phyloP scores from a whole-genome alignment of 2,797 vertebrate genomes.

The Delichon dasypus region DNA sequence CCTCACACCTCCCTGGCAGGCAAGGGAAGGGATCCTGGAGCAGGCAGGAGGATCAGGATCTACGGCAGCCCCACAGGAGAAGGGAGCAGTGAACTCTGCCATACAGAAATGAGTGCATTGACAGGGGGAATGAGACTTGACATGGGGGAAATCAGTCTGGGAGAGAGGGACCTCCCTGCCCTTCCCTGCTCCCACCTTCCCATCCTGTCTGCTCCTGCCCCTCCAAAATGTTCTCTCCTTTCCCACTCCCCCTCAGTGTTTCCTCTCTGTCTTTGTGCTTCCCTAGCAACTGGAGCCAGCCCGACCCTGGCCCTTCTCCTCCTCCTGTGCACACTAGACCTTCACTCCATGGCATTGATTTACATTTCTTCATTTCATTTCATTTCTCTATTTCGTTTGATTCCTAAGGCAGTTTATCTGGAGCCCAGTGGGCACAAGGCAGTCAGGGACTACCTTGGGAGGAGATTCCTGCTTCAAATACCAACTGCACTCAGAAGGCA shows the following conservation, averaged over 20 bases:
- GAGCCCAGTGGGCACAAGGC: neutral
- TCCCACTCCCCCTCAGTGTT: neutral
- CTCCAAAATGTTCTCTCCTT: neutral
- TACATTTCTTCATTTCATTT: neutral
- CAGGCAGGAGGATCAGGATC: neutral
- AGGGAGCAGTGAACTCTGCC: neutral
- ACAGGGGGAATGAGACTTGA: no score
- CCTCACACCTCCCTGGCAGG: neutral
- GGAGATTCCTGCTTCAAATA: neutral
- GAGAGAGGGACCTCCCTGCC: neutral
- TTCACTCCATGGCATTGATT: neutral
- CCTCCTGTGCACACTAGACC: neutral
- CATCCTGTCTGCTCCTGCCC: neutral
- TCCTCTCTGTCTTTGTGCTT: neutral
- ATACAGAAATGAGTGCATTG: accelerated
- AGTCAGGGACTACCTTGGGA: neutral
- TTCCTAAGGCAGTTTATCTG: neutral
- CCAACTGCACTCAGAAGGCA: neutral
- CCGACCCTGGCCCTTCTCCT: neutral
- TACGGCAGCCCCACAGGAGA: neutral
- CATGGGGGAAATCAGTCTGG: neutral
- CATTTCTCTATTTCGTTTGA: neutral
- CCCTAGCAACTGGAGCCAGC: neutral
- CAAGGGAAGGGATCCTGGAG: neutral
- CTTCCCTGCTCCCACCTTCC: neutral